phyloP scores from a whole-genome alignment of 2,797 vertebrate species.

The Neosilurus mollespiculum region DNA sequence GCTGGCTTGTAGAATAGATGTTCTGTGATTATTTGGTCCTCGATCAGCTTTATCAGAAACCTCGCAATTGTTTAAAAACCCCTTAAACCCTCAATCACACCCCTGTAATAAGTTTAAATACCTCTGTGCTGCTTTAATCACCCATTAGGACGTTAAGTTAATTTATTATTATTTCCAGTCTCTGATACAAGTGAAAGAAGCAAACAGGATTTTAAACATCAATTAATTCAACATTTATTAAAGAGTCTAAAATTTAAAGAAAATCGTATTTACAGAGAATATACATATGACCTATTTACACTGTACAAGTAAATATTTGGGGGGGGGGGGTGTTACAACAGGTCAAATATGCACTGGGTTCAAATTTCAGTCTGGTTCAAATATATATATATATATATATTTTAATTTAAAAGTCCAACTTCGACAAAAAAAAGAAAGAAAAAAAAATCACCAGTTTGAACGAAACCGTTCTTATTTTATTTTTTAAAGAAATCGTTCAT shows the following conservation, averaged over 20 bases:
- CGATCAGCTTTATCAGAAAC: too few species aligned
- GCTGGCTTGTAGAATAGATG: too few species aligned
- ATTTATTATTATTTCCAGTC: not conserved
- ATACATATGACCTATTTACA: constrained; percentile 74
- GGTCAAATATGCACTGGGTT: constrained; percentile 46
- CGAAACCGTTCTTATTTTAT: not conserved
- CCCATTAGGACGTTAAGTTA: not conserved
- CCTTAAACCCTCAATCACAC: not conserved
- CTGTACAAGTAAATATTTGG: constrained; percentile 64
- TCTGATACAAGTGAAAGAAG: not conserved
- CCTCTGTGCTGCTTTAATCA: not conserved
- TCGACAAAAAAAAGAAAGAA: constrained; percentile 38
- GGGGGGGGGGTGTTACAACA: not conserved
- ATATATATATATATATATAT: too few species aligned
- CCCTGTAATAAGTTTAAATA: not conserved
- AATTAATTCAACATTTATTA: constrained; percentile 71
- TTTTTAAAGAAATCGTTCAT: not conserved
- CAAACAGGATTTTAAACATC: constrained; percentile 25
- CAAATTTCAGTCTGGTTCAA: constrained; percentile 14
- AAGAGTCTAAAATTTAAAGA: constrained; percentile 60
- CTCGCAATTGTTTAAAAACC: not conserved
- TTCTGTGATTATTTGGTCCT: too few species aligned
- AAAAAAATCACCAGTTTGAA: constrained; percentile 6
- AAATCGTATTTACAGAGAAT: constrained; percentile 68
- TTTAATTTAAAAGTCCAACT: constrained; percentile 14